Evolutionary conservation across 2,888 invertebrate genomes (phyloP), one percentile per base, ranked within the genome.

Genomic region (Cryptophagus acutangulus): DNA sequence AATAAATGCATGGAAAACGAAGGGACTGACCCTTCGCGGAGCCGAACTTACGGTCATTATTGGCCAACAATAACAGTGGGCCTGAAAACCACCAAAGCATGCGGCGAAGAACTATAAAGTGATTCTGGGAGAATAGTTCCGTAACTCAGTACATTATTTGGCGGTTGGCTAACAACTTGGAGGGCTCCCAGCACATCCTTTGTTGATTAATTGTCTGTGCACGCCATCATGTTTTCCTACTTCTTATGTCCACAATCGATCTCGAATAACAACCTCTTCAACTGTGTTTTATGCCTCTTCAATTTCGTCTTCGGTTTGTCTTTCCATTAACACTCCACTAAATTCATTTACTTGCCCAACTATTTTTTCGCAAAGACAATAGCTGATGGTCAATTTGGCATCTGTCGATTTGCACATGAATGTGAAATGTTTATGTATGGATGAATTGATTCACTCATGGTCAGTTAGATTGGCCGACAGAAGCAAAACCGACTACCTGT

Each of bases 51-150:
- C 54, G 57, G 52, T 54, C 58, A 55, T 59, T 60, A 59, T 56
- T 51, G 58, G 54, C 31, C 51, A 57, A 57, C 55, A 57, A 59
- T 60, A 59, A 59, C 53, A 54, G 15, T 31, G 44, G 49, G 48
- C 51, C 46, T 45, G 48, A 52, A 55, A 52, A 56, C 55, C 57
- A 46, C 54, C 44, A 46, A 54, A 52, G 53, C 58, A 54, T 53
- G 55, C 54, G 54, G 53, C 51, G 54, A 59, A 58, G 58, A 59
- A 59, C 58, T 58, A 55, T 59, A 56, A 59, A 59, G 61, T 55
- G 58, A 58, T 58, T 58, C 56, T 50, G 54, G 50, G 55, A 51
- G 52, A 59, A 61, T 61, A 61, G 61, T 59, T 61, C 45, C 47
- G 47, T 47, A 59, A 61, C 58, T 53, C 51, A 50, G 54, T 59